These are phyloP conservation scores for Leptodactylus fallax DNA, from an alignment of 2,797 vertebrate genomes.

Conservation along the genomic window DNA sequence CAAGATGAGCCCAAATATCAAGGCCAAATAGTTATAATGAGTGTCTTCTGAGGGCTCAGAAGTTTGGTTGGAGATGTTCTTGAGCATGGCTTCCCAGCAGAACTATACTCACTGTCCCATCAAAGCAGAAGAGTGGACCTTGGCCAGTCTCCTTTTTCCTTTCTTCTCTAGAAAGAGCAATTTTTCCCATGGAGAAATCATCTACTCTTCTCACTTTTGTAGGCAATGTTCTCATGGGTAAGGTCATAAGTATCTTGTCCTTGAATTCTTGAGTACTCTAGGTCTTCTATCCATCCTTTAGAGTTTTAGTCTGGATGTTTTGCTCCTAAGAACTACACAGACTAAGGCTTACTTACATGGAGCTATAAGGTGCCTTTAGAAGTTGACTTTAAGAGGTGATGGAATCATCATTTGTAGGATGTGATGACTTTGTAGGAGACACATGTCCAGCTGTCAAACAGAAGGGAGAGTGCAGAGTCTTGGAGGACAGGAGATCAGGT, in stretches of 20 bases:
- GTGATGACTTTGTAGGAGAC: conserved; percentile 1
- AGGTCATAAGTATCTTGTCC: conserved; percentile 12
- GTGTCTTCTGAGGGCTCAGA: conserved; percentile 42
- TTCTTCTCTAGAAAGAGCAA: conserved; percentile 32
- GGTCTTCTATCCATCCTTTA: conserved; percentile 7
- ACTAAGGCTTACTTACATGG: neutral
- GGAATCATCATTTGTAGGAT: neutral
- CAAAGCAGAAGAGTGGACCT: conserved; percentile 32
- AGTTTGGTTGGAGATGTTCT: conserved; percentile 56
- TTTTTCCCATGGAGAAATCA: conserved; percentile 52
- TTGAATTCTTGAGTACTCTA: neutral
- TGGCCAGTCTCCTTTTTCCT: neutral
- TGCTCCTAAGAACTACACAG: neutral
- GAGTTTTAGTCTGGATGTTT: too few relatives aligned
- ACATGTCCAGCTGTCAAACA: neutral
- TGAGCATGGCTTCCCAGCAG: conserved; percentile 49
- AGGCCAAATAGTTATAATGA: conserved; percentile 78
- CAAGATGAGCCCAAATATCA: conserved; percentile 84
- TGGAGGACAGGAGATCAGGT: neutral
- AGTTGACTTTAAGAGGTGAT: neutral
- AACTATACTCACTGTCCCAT: conserved; percentile 19
- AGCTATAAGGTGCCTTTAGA: neutral
- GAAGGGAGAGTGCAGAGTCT: neutral
- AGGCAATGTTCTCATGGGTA: neutral
- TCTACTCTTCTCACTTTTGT: conserved; percentile 30